These are phyloP conservation scores for Halcyon malimbica DNA, from an alignment of 2,113 vertebrate genomes.

Conservation along the genomic window DNA sequence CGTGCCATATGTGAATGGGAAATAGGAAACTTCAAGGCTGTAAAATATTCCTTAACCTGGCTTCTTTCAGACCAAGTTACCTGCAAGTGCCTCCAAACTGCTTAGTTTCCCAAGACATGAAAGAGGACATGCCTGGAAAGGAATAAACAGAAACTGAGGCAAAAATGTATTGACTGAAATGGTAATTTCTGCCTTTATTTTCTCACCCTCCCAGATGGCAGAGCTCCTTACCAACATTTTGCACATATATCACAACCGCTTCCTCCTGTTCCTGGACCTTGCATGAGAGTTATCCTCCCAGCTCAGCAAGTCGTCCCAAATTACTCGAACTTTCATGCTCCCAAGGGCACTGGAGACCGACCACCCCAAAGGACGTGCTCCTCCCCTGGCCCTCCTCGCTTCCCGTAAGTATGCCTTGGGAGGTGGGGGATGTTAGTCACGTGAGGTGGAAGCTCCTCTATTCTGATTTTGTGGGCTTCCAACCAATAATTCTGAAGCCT, in stretches of 20 bases:
- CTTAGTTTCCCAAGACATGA: background rate
- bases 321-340: constrained; percentile 44
- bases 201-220: constrained; percentile 59
- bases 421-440: background rate
- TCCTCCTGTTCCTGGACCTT: constrained; percentile 42
- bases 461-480: background rate
- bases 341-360: constrained; percentile 15
- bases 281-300: constrained; percentile 16
- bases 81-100: background rate
- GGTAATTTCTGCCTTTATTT: constrained; percentile 19
- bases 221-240: constrained; percentile 37
- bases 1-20: accelerated
- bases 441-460: background rate
- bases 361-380: background rate
- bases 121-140: background rate
- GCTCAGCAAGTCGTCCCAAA: constrained; percentile 58
- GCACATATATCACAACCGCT: background rate
- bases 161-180: constrained; percentile 14
- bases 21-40: background rate
- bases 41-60: background rate
- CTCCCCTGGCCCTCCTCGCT: constrained; percentile 40
- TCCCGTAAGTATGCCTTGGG: constrained; percentile 38
- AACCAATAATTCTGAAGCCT: background rate
- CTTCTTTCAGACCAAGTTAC: background rate
- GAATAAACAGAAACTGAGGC: background rate